Percentiles rank a stretch among this genome's conserved stretches.
These are phyloP conservation scores for Condylostylus longicornis DNA, from an alignment of 1,140 invertebrate species.

Conservation along the genomic window DNA sequence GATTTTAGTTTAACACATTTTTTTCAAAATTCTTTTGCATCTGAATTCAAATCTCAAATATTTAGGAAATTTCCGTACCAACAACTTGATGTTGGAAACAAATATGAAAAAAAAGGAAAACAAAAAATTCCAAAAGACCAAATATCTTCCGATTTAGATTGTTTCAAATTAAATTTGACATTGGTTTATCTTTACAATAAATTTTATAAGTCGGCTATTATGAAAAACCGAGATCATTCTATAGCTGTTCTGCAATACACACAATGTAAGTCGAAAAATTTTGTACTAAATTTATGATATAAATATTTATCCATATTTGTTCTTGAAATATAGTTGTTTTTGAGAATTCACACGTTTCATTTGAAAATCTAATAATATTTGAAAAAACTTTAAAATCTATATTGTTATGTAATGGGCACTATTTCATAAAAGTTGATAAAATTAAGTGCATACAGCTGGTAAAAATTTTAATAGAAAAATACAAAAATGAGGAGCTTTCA, in stretches of 20 bases:
- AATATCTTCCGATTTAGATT: conserved; percentile 11
- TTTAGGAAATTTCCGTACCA: conserved; percentile 38
- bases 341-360: too few species aligned
- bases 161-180: not conserved
- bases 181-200: too few species aligned
- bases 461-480: too few species aligned
- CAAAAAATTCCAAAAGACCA: conserved; percentile 24
- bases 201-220: too few species aligned
- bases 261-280: too few species aligned
- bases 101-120: conserved; percentile 24
- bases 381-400: not conserved
- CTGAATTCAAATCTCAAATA: conserved; percentile 37
- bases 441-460: too few species aligned
- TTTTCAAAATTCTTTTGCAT: conserved; percentile 35
- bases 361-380: conserved; percentile 1
- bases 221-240: too few species aligned
- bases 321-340: too few species aligned
- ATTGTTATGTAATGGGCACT: not conserved
- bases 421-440: not conserved
- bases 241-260: too few species aligned
- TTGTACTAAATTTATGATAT: too few species aligned
- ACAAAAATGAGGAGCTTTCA: conserved; percentile 18
- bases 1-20: conserved; percentile 28
- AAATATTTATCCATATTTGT: too few species aligned
- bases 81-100: conserved; percentile 11